A percentile compares a stretch with the other conserved stretches of the same genome.
Conservation (phyloP, 2,113 vertebrate genomes). For the Silurus asotus region DNA sequence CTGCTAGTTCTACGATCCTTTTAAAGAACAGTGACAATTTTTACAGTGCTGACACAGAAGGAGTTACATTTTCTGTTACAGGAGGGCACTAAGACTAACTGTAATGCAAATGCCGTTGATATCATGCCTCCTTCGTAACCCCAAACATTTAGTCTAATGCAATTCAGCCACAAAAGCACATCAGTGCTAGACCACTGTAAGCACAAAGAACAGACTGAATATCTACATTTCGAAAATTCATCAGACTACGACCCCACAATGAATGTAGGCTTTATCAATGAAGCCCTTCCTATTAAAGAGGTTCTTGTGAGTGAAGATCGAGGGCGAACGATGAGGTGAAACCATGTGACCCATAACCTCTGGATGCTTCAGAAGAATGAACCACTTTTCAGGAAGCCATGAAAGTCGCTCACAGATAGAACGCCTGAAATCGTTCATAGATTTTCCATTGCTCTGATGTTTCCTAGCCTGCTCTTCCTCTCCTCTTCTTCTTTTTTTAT, state of each 20-base stretch:
- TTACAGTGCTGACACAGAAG: conserved; percentile 11
- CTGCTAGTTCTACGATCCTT: neutral
- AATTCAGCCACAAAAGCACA: conserved; percentile 48
- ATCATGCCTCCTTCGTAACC: conserved; percentile 30
- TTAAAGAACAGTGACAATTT: neutral
- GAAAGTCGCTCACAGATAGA: conserved; percentile 10
- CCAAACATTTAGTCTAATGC: conserved; percentile 49
- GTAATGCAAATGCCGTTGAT: conserved; percentile 35
- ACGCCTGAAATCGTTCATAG: conserved; percentile 9
- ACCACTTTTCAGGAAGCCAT: conserved; percentile 28
- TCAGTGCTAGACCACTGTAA: conserved; percentile 26
- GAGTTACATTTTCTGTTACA: neutral
- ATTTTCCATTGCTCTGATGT: conserved; percentile 19
- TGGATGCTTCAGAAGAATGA: conserved; percentile 33
- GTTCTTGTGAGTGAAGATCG: conserved; percentile 42
- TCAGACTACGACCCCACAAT: conserved; percentile 24
- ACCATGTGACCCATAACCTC: conserved; percentile 47
- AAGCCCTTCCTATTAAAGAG: conserved; percentile 42
- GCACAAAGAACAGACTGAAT: conserved; percentile 34
- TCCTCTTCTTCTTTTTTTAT: conserved; percentile 12
- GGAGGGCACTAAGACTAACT: conserved; percentile 22
- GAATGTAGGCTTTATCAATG: conserved; percentile 57
- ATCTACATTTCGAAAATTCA: conserved; percentile 46
- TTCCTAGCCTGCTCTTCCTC: conserved; percentile 1
- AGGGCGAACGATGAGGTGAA: conserved; percentile 48